Base-by-base conservation (phyloP, 2,113 vertebrate species). In the Prietella phreatophila region DNA sequence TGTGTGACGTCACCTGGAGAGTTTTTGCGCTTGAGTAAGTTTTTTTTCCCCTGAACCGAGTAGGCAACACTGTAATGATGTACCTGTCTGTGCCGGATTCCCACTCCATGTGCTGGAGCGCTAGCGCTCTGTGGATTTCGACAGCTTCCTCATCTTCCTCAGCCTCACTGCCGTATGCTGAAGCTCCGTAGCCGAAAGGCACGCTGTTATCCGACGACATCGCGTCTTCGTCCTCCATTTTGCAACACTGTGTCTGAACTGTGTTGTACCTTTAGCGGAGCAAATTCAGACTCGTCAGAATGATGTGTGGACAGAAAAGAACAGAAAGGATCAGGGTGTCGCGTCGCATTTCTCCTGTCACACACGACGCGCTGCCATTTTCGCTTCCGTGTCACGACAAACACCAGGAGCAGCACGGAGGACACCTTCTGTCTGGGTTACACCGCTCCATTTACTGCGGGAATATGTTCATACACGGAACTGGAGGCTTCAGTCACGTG, bases 131-230 rank as follows among this genome's bases (percentile, higher is more conserved):
- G 14, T 90, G 84, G 7, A n/a, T 22, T 7, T 39, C 83, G 14
- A 85, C 61, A 14, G 79, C 17, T 1, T 82, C 84, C 13, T 87
- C 87, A 17, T 61, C 89, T 22, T 89, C 90, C 19, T 86, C 83
- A 10, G 63, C 11, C 65, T 91, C 90, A 61, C 83, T 89, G 25
- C 90, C 90, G 78, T 27, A 90, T 0, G 80, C 83, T 39, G 90
- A 91, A 79, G 89, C 90, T 14, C 90, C 90, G 0, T 85, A 69
- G 10, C 90, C 90, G 22, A 89, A 87, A 7, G 90, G 90, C 0
- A 90, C 39, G 33, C 86, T 86, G 83, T 89, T 85, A 39, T 91
- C 88, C 15, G 88, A 89, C 15, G 88, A 89, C 39, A 39, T 78
- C 27, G 61, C 73, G 3, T 85, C 53, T 7, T 88, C 73, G 0